A percentile compares a stretch with the other conserved stretches of the same genome.
Evolutionary conservation across 2,113 vertebrate species (phyloP).

Genomic region (Stictonetta naevosa): DNA sequence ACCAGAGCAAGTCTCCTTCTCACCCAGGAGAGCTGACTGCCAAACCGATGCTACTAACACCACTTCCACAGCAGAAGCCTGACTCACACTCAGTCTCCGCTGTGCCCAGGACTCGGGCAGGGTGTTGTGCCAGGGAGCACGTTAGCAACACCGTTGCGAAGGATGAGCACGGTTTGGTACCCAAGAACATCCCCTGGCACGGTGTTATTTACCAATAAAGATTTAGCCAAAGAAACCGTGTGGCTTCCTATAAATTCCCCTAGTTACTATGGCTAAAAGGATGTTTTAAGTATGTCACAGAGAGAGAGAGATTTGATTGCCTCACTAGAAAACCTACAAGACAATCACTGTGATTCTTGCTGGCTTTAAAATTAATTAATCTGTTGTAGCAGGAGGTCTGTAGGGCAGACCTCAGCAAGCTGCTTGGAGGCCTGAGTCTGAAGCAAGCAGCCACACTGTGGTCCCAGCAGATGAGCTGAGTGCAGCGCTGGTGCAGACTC

Average conservation of each 20-base stretch:
- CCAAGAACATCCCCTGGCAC: neutral
- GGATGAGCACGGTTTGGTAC: rapidly evolving
- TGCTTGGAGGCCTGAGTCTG: rapidly evolving
- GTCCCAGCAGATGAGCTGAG: neutral
- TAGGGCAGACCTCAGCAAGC: neutral
- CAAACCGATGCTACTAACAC: neutral
- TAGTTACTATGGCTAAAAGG: conserved; percentile 32
- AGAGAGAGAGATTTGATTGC: neutral
- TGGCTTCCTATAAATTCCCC: conserved; percentile 26
- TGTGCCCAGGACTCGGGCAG: neutral
- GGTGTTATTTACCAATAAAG: neutral
- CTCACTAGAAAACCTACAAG: neutral
- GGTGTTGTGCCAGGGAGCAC: neutral
- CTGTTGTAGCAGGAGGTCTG: neutral
- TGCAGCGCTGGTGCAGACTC: neutral
- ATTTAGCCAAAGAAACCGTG: neutral
- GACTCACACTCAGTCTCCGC: rapidly evolving
- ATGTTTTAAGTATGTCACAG: neutral
- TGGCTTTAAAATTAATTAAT: neutral
- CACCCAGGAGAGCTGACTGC: rapidly evolving
- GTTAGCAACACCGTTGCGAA: too few relatives aligned
- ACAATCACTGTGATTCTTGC: neutral
- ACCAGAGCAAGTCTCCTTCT: neutral
- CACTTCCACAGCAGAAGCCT: neutral
- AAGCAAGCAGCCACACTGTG: neutral